Evolutionary conservation across 2,797 vertebrate species (phyloP), one percentile per base, ranked within the genome.

Genomic region (Peromyscus melanophrys): DNA sequence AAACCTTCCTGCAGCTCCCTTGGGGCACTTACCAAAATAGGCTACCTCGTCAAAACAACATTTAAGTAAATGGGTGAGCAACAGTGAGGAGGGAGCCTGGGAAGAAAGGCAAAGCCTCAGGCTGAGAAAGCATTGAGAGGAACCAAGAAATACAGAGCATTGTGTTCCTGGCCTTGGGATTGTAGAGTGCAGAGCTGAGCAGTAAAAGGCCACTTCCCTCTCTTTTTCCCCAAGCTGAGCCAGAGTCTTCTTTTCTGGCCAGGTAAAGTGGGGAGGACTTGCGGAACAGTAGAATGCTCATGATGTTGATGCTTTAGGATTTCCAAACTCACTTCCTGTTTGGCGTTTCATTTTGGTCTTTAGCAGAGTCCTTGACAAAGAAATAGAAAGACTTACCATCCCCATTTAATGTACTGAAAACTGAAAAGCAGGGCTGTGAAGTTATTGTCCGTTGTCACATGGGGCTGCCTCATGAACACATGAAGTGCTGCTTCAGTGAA

Each of bases 1-100:
- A 98, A 97, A 92, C 96, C 95, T 97, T 96, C 93, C 80, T 97
- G 94, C 40, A 92, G 94, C 89, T 98, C 97, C 96, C 97, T 43
- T 63, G 97, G 81, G 95, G 86, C 96, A 98, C 94, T 94, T 97
- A 97, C 92, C 88, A 96, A 98, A 97, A 98, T 97, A 98, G 94
- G 94, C 89, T 97, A 97, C 95, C 97, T 98, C 86, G 10, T 98
- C 98, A 98, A 98, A 98, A 97, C 89, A 97, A 59, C 95, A 94
- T 97, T 96, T 98, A 98, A 98, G 96, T 97, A 98, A 97, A 96
- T 98, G 98, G 95, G 98, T 98, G 96, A 98, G 76, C 92, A 96
- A 94, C 89, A 71, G 89, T 89, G 89, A 95, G 0, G 10, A 96
- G 93, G 89, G 69, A 91, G 89, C 92, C 96, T 94, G 90, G 83